These are phyloP conservation scores for Dreissena polymorpha DNA, from an alignment of 1,140 invertebrate genomes.

Conservation along the genomic window DNA sequence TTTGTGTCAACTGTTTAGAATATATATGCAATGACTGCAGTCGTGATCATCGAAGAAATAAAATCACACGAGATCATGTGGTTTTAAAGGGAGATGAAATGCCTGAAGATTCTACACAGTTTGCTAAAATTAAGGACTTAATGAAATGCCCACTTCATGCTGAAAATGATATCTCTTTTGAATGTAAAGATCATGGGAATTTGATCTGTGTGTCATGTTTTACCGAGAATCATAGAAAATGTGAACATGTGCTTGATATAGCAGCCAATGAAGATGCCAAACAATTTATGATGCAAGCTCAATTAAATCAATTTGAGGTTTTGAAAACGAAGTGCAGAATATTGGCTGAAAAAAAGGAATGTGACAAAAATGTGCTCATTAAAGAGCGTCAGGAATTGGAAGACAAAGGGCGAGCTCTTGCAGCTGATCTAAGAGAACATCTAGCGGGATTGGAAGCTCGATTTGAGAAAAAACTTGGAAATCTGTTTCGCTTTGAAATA, in stretches of 20 bases:
- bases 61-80: not conserved
- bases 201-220: conserved; percentile 9
- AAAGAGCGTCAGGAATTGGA: too few relatives aligned
- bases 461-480: too few relatives aligned
- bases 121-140: conserved; percentile 3
- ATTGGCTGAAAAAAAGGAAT: too few relatives aligned
- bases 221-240: not conserved
- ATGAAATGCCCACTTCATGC: conserved; percentile 9
- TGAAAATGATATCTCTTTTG: not conserved
- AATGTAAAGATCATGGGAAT: conserved; percentile 12
- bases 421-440: too few relatives aligned
- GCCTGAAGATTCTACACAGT: not conserved
- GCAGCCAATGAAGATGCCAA: not conserved
- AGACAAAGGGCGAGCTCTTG: too few relatives aligned
- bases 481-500: too few relatives aligned
- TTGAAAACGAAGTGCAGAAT: too few relatives aligned
- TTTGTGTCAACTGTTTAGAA: conserved; percentile 11
- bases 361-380: too few relatives aligned
- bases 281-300: too few relatives aligned
- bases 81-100: conserved; percentile 1
- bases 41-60: conserved; percentile 17
- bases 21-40: not conserved
- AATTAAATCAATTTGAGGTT: too few relatives aligned
- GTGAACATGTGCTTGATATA: conserved; percentile 11
- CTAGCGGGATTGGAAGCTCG: too few relatives aligned